Evolutionary conservation across 2,888 invertebrate genomes (phyloP), one percentile per base, ranked within the genome.

Genomic region (Deilephila porcellus): DNA sequence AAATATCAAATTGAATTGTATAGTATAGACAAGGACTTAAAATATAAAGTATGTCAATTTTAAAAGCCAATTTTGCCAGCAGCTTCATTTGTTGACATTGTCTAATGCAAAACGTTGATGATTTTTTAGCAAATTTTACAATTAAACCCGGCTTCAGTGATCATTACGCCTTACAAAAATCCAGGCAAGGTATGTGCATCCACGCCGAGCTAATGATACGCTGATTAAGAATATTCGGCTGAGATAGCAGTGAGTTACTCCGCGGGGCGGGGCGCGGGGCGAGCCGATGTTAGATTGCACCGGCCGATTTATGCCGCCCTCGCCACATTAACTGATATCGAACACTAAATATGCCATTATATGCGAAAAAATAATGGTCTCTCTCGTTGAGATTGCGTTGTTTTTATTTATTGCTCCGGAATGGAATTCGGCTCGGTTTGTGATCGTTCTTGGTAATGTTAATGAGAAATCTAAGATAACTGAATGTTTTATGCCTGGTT

Each of bases 141-240:
- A 73, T 74, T 72, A 75, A 52, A 25, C n/a, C n/a, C 52, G 3
- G 4, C 45, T 45, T 67, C 45, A 74, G 32, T 71, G 29, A 56
- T 60, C 52, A 67, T 67, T 25, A 52, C 52, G 67, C 52, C 67
- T 67, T 64, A 70, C 19, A 60, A 73, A 74, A 76, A 77, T 80
- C 84, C 67, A 17, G 25, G 25, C 67, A 45, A 52, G 14, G 73
- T 59, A 75, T 93, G 91, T 90, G 88, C 77, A 80, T 77, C 81
- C 73, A 67, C 78, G 80, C 78, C 82, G 79, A 88, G 90, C 91
- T 94, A 94, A 94, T 94, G 93, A 94, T 94, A 90, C 93, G 90
- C 92, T 93, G 94, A 94, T 94, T 94, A 94, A 94, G 93, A 94
- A 94, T 94, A 94, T 94, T 94, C 93, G 94, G 94, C 91, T 87